Evolutionary conservation across 2,113 vertebrate species (phyloP).

Genomic region (Ceyx melanurus): DNA sequence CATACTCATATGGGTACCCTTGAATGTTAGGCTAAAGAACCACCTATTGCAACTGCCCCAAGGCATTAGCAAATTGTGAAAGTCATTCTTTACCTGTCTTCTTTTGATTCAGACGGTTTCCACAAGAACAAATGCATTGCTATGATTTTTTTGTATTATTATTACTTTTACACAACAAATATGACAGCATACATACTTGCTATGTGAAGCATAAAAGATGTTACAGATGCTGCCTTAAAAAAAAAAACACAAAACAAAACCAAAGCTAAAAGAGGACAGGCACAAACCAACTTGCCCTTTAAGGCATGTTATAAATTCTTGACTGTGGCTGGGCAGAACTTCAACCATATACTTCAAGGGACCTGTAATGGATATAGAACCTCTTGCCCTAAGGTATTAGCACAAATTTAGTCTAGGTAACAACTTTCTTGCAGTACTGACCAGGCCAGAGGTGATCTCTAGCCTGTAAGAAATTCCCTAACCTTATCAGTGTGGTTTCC

Average conservation of each 20-base stretch:
- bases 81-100: neutral
- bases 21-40: neutral
- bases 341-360: neutral
- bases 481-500: neutral
- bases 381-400: conserved; percentile 13
- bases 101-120: neutral
- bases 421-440: neutral
- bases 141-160: neutral
- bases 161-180: neutral
- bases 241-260: neutral
- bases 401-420: neutral
- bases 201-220: neutral
- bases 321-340: neutral
- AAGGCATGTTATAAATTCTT: neutral
- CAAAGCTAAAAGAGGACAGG: neutral
- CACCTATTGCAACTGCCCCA: neutral
- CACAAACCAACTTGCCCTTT: neutral
- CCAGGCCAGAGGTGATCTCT: neutral
- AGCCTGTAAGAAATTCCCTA: neutral
- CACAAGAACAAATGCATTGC: conserved; percentile 4
- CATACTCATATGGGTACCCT: neutral
- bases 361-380: neutral
- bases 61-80: conserved; percentile 14
- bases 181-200: neutral
- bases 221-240: neutral